A percentile compares a stretch with the other conserved stretches of the same genome.
Evolutionary conservation across 2,888 invertebrate genomes (phyloP).

Genomic region (Himalopsyche kuldschensis): DNA sequence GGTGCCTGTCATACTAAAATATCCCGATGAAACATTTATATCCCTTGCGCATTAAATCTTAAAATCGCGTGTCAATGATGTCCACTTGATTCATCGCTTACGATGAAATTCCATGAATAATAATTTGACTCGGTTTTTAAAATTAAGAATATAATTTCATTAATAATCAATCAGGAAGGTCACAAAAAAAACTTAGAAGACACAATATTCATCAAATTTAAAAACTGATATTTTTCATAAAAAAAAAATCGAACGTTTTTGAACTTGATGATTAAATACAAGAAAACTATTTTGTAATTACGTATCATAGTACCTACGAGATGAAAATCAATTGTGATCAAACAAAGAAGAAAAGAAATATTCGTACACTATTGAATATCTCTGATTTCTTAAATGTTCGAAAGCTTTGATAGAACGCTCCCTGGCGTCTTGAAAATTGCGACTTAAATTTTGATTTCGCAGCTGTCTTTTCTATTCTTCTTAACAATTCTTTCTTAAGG

Average conservation of each 20-base stretch:
- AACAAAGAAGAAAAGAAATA: too few species aligned
- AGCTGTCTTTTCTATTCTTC: slow-evolving; percentile 34
- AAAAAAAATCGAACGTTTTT: too few species aligned
- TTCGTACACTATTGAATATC: background rate
- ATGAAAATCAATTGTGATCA: too few species aligned
- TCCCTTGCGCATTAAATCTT: slow-evolving; percentile 3
- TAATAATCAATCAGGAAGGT: too few species aligned
- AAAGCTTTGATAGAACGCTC: slow-evolving; percentile 3
- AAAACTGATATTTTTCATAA: too few species aligned
- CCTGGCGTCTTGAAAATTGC: slow-evolving; percentile 26
- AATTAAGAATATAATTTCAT: background rate
- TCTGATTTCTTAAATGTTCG: background rate
- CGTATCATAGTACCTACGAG: too few species aligned
- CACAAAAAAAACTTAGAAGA: too few species aligned
- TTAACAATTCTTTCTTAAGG: slow-evolving; percentile 22
- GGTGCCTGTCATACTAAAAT: slow-evolving; percentile 5
- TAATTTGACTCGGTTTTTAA: background rate
- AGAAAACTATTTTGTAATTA: too few species aligned
- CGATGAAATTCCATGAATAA: background rate
- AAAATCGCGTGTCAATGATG: slow-evolving; percentile 4
- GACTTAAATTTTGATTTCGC: slow-evolving; percentile 32
- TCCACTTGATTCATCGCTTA: background rate
- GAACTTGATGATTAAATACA: too few species aligned
- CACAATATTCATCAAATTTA: too few species aligned
- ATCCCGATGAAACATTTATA: slow-evolving; percentile 5